Base-by-base conservation (phyloP, 2,113 vertebrate species). In the Percopsis transmontana region DNA sequence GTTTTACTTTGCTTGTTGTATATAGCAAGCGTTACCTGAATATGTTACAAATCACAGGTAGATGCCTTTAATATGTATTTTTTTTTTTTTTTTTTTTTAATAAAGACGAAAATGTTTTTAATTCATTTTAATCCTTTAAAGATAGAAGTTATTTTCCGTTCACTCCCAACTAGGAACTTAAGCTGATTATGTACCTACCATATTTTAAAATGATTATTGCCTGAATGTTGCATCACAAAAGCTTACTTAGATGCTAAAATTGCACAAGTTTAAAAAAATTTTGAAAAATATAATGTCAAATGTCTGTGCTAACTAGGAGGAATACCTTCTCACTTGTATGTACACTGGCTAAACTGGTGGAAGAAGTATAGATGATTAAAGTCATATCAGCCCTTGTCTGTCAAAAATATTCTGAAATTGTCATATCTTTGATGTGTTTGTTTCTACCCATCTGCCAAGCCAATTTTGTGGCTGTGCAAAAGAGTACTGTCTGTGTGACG, bases 301-400 rank as follows among this genome's bases (percentile, higher is more conserved):
- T 76, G 44, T 68, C 42, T 3, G 27, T 33, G 27, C 2, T 33
- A 33, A 33, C 27, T 33, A 33, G 27, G 27, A 33, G 27, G 27
- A 33, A 33, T 33, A 5, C 7, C 1, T 5, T 7, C 27, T 2
- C 27, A 3, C 27, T 33, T 67, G 60, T 79, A 39, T 19, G 56
- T 42, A 59, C 47, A 62, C 44, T 55, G 69, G 45, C 58, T 51
- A 16, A 70, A 68, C 14, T 79, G 56, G 19, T 87, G 63, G 58
- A 74, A 72, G 62, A 79, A 74, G 72, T 81, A 74, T 63, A 52
- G 70, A 80, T 70, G 44, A 89, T 84, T 87, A 88, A 88, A 87
- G 78, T 78, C 81, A 71, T 69, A 74, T 86, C 78, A 79, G 72
- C 77, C 62, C 23, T 68, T 1, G 42, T 62, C 66, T 66, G 66